A percentile compares a stretch with the other conserved stretches of the same genome.
These are phyloP conservation scores for Charanyca ferruginea DNA, from an alignment of 2,888 invertebrate genomes.

Conservation along the genomic window DNA sequence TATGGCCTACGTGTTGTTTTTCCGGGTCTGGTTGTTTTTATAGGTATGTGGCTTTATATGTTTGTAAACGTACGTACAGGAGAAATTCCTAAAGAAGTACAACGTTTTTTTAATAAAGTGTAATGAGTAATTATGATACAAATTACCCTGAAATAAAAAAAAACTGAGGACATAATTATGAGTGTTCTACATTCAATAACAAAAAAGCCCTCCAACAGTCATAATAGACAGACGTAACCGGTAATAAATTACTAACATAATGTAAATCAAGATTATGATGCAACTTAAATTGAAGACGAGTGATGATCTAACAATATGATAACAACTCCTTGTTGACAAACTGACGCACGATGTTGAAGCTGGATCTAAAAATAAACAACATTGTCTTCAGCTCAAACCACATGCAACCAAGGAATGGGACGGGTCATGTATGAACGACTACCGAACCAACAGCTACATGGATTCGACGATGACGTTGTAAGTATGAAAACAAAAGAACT, in stretches of 20 bases:
- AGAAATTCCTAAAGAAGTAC: no score
- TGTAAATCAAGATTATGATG: neutral
- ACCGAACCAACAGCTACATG: constrained; percentile 97
- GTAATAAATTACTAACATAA: neutral
- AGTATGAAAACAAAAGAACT: constrained; percentile 71
- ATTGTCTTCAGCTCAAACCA: constrained; percentile 94
- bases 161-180: neutral
- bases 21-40: no score
- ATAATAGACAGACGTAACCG: neutral
- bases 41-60: no score
- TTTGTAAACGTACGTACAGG: no score
- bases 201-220: neutral
- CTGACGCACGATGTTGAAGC: constrained; percentile 6
- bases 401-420: constrained; percentile 97
- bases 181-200: neutral
- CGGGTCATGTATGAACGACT: constrained; percentile 96
- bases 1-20: no score
- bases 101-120: no score
- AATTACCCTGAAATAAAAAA: neutral
- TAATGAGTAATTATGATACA: no score
- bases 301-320: constrained; percentile 24
- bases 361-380: constrained; percentile 30
- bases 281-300: constrained; percentile 8
- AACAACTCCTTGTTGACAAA: constrained; percentile 29
- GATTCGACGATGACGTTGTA: constrained; percentile 97